phyloP scores from a whole-genome alignment of 2,797 vertebrate species.

The Chrysocyon brachyurus region DNA sequence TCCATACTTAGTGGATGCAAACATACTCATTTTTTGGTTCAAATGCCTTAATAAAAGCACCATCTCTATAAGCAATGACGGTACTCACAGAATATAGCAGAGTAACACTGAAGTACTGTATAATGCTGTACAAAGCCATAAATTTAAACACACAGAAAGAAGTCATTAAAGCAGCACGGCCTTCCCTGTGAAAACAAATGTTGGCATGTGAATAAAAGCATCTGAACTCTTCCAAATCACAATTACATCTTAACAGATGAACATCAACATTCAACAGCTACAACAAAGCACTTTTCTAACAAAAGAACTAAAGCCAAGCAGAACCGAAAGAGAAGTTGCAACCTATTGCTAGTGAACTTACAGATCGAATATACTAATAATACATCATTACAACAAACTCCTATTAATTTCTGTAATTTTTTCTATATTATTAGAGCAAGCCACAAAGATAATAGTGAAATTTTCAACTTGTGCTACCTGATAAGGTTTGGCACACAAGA shows the following conservation, averaged over 20 bases:
- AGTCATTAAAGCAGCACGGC: conserved; percentile 97
- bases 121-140: conserved; percentile 99
- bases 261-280: conserved; percentile 51
- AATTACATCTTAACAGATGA: conserved; percentile 8
- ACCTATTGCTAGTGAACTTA: neutral
- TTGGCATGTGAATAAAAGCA: conserved; percentile 21
- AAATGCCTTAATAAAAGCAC: neutral
- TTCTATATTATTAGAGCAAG: neutral
- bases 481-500: conserved; percentile 98
- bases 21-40: neutral
- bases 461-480: conserved; percentile 90
- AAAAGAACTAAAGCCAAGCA: conserved; percentile 24
- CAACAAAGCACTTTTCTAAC: conserved; percentile 25
- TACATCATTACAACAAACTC: neutral
- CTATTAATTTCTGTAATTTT: neutral
- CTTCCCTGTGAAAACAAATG: conserved; percentile 93
- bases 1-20: neutral
- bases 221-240: neutral
- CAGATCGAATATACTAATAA: neutral
- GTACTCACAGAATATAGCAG: conserved; percentile 97
- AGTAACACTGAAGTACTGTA: conserved; percentile 98
- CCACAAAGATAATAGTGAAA: neutral
- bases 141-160: conserved; percentile 99
- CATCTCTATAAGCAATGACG: neutral
- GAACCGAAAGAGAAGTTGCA: neutral